phyloP scores from a whole-genome alignment of 2,113 vertebrate species.

The Acrocephalus arundinaceus region DNA sequence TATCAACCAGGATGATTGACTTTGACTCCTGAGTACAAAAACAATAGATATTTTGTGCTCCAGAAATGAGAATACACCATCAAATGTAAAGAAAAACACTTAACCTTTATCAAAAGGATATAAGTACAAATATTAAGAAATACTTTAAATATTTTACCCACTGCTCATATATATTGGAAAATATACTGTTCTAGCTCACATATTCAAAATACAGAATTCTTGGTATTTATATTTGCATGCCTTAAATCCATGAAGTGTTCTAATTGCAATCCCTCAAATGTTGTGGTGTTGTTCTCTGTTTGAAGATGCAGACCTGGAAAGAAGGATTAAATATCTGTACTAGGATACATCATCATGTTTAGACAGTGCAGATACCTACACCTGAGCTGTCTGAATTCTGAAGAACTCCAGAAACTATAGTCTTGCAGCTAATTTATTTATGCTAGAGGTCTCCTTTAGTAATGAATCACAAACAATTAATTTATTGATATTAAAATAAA shows the following conservation, averaged over 20 bases:
- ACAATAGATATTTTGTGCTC: background rate
- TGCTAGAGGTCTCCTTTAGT: background rate
- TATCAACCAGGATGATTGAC: background rate
- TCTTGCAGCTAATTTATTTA: background rate
- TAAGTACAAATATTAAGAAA: background rate
- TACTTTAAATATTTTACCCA: background rate
- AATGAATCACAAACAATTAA: background rate
- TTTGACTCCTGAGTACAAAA: background rate
- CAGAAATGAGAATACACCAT: background rate
- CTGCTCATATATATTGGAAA: background rate
- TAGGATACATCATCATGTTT: background rate
- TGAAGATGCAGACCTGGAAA: background rate
- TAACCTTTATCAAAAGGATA: background rate
- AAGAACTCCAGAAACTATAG: background rate
- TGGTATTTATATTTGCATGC: background rate
- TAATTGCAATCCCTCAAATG: background rate
- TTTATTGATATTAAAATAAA: background rate
- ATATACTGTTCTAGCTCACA: background rate
- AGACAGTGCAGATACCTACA: background rate
- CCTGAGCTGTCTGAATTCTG: background rate
- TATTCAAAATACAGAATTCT: background rate
- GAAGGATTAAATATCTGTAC: background rate
- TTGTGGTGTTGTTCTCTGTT: background rate
- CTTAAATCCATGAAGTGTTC: background rate
- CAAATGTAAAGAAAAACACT: background rate